Evolutionary conservation across 2,113 vertebrate species (phyloP), one percentile per base, ranked within the genome.

Genomic region (Stictonetta naevosa): DNA sequence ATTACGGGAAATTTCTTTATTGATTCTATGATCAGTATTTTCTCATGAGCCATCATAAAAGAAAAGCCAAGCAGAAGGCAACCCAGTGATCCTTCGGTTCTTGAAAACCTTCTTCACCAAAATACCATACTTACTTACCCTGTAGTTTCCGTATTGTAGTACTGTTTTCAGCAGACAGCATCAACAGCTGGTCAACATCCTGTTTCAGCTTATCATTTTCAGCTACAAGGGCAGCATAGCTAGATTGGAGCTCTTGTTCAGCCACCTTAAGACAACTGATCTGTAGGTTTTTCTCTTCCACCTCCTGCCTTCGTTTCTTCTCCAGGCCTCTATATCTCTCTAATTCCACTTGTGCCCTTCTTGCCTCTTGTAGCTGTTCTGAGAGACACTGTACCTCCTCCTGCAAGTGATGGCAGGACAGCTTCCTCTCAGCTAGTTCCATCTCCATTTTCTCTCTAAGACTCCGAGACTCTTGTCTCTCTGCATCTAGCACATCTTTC

Each of bases 361-460:
- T 76, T 17, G 96, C 95, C 46, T 97, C 97, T 75, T 97, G 60
- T 55, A 98, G 96, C 67, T 98, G 97, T 67, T 95, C 89, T 3
- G 63, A 96, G 64, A 98, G 97, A 64, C 62, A 89, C 64, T 96
- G 97, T 53, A 98, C 91, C 90, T 98, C 97, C 76, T 98, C 98
- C 81, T 98, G 97, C 59, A 97, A 80, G 17, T 15, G 26, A 78
- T 94, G 95, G 48, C 94, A 94, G 19, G 68, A 90, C 71, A 95
- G 60, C 81, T 97, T 97, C 67, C 53, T 94, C 94, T 98, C 97
- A 13, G 96, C 93, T 20, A 98, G 59, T 72, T 99, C 98, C 53
- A 97, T 93, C 90, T 98, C 97, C 90, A 98, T 75, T 80, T 91
- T 96, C 79, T 97, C 92, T 60, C 96, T 92, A 22, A 95, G 40